Conservation (phyloP, 2,797 vertebrate species). For the Lepus townsendii region DNA sequence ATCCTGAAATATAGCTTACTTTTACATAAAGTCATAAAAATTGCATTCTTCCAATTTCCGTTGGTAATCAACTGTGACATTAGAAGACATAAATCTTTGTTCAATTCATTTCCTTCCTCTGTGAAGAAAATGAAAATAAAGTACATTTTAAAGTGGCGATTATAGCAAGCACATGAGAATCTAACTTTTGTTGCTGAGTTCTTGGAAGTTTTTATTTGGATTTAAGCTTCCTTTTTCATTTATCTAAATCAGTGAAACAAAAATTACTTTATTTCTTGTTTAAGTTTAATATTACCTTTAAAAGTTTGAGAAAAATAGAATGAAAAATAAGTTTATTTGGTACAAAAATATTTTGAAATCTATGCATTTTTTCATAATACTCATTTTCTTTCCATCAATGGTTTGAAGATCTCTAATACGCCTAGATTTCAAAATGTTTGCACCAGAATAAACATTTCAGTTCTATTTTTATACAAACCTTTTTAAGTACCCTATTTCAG, state of each 20-base stretch:
- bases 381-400: too few relatives aligned
- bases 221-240: conserved; percentile 38
- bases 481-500: neutral
- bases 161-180: conserved; percentile 64
- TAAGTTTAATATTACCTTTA: too few relatives aligned
- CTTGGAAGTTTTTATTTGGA: conserved; percentile 72
- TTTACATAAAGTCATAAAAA: conserved; percentile 89
- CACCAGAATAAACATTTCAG: too few relatives aligned
- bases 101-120: conserved; percentile 85
- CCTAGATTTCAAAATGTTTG: too few relatives aligned
- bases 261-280: neutral
- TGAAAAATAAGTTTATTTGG: too few relatives aligned
- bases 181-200: conserved; percentile 54
- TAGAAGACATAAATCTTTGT: conserved; percentile 87
- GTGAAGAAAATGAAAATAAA: conserved; percentile 85
- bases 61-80: conserved; percentile 89
- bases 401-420: too few relatives aligned
- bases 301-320: too few relatives aligned
- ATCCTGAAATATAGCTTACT: conserved; percentile 86
- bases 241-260: conserved; percentile 41
- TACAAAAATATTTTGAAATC: too few relatives aligned
- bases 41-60: conserved; percentile 87
- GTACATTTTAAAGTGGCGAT: conserved; percentile 81
- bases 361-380: too few relatives aligned
- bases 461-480: too few relatives aligned